Evolutionary conservation across 2,113 vertebrate species (phyloP).

Genomic region (Ramphastos sulfuratus): DNA sequence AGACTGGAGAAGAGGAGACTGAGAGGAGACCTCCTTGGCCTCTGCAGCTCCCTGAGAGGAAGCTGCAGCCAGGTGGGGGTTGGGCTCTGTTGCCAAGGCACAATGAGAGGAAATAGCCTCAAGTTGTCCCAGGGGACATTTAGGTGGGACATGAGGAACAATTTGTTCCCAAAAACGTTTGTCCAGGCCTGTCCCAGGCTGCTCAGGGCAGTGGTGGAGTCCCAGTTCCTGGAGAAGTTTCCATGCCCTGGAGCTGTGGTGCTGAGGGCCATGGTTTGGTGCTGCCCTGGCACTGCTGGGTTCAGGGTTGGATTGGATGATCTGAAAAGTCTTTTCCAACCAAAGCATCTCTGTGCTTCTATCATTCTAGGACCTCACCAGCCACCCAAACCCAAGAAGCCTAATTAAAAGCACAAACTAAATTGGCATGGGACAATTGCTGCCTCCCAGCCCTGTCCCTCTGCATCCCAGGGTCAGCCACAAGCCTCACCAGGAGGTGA

Average conservation of each 20-base stretch:
- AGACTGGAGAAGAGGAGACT: too few species aligned
- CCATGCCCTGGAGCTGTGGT: background rate
- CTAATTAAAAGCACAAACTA: background rate
- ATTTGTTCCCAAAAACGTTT: background rate
- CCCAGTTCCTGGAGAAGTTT: background rate
- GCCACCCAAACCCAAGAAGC: background rate
- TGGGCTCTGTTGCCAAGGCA: too few species aligned
- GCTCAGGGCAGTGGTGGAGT: background rate
- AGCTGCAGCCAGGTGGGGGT: too few species aligned
- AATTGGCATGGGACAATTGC: background rate
- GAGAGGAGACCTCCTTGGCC: too few species aligned
- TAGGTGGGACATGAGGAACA: too few species aligned
- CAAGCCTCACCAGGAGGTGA: accelerated
- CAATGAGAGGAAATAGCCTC: too few species aligned
- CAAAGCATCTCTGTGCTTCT: background rate
- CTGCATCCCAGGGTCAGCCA: background rate
- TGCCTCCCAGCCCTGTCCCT: accelerated
- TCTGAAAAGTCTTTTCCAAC: background rate
- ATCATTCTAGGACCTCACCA: background rate
- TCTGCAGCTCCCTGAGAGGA: too few species aligned
- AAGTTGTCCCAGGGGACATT: too few species aligned
- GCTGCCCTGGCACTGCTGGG: background rate
- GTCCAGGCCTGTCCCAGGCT: background rate
- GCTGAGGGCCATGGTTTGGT: background rate
- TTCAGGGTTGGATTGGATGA: background rate